Base-by-base conservation (phyloP, 2,888 invertebrate genomes). In the Zelleria hepariella region DNA sequence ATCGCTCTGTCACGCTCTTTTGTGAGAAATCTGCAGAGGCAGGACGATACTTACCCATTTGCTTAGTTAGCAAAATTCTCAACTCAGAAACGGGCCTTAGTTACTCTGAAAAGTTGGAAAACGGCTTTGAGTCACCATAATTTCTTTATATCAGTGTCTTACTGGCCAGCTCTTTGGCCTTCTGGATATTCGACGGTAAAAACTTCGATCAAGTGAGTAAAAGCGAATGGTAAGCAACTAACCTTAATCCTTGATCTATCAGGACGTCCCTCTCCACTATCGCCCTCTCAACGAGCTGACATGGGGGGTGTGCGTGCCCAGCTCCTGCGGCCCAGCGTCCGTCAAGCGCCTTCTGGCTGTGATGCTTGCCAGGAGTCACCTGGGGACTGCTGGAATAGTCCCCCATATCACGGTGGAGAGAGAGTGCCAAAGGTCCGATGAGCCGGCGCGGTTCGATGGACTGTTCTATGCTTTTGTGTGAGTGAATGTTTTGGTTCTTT, bases 291-390 rank as follows among this genome's bases (percentile, higher is more conserved):
- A 82, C 69, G 77, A 80, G 65, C 61, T 91, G 58, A 84, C 88
- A 60, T 91, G 90, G 91, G 91, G 91, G 0, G 78, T 86, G 1
- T 91, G 91, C 65, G 86, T 90, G 15, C 91, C 91, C 0, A 77
- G 78, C 0, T 73, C 80, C 0, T 91, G 91, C 65, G 67, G 69
- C 0, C 70, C 81, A 0, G 64, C 61, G 0, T 78, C 86, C 0
- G 80, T 86, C 18, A 78, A 80, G 51, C 70, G 72, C 0, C 66
- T 87, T 26, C 70, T 82, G 2, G 67, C 68, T 1, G 71, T 77
- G 1, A 70, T 86, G 70, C 72, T 87, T 6, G 74, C 80, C 1
- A 74, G 80, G 47, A 86, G 86, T 64, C 84, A 87, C 51, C 77
- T 87, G 0, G 82, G 81, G 0, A 72, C 78, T 0, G 82, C 84